Evolutionary conservation across 2,113 vertebrate genomes (phyloP), one percentile per base, ranked within the genome.

Genomic region (Sinocyclocheilus rhinocerous): DNA sequence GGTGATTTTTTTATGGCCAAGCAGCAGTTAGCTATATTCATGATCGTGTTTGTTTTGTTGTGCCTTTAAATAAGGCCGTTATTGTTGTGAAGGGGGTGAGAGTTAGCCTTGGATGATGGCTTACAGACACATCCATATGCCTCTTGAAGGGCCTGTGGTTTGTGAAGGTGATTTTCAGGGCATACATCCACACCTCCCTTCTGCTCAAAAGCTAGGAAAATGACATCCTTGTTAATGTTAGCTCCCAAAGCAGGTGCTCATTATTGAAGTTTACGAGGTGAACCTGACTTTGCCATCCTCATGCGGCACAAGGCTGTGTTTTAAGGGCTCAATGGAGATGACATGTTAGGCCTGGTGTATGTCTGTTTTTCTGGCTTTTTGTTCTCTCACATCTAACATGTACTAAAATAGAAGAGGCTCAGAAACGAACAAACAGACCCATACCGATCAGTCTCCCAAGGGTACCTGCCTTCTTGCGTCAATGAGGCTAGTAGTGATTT

Each of bases 281-380:
- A 91, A 92, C 88, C 75, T 48, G n/a, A 50, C 33, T 52, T 52
- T 65, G 72, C 85, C 73, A 48, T 69, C 67, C 83, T 70, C 26
- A 20, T 70, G 52, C 84, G 82, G 86, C 91, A 89, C 90, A 87
- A 93, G 87, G 89, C 89, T 36, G 88, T 93, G 91, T 94, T 95
- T 95, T 94, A 93, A 81, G 86, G 39, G 91, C 93, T 95, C 90
- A 93, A 85, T 85, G 88, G 90, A 90, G 94, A 95, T 95, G 90
- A 95, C 93, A 93, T 92, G 92, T 94, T 94, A 89, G 92, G 55
- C 69, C 82, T 91, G 79, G 90, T 91, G 86, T 91, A 88, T 93
- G 76, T 85, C 93, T 94, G 92, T 90, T 90, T 87, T 88, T 88
- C 76, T 83, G 88, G 78, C 63, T 65, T 33, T 33, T 33, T 61